Evolutionary conservation across 1,140 invertebrate species (phyloP).

Genomic region (Carposina sasakii): DNA sequence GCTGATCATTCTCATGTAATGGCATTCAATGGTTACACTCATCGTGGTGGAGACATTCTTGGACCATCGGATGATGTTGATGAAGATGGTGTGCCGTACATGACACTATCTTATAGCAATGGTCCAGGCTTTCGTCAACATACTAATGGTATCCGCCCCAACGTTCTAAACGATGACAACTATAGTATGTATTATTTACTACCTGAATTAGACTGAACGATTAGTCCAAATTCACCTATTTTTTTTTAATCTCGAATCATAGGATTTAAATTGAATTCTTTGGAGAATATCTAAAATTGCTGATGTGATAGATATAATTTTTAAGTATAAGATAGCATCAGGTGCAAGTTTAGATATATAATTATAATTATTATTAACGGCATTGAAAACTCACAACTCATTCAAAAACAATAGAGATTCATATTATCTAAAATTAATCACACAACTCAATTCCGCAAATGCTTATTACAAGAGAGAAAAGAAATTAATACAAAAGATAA

Average conservation of each 20-base stretch:
- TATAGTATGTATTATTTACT: conserved; percentile 10
- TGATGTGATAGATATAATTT: too few species aligned
- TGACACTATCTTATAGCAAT: conserved; percentile 80
- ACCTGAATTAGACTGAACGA: too few species aligned
- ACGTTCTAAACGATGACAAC: conserved; percentile 9
- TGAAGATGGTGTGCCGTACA: conserved; percentile 69
- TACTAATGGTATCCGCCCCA: background rate
- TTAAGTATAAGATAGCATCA: too few species aligned
- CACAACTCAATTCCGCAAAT: conserved; percentile 22
- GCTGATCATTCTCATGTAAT: conserved; percentile 84
- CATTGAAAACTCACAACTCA: conserved; percentile 11
- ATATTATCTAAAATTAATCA: background rate
- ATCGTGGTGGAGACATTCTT: conserved; percentile 72
- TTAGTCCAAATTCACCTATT: too few species aligned
- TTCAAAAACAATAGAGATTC: conserved; percentile 21
- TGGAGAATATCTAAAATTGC: too few species aligned
- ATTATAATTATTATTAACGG: too few species aligned
- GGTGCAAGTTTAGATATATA: too few species aligned
- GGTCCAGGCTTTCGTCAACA: conserved; percentile 30
- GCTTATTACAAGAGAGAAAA: conserved; percentile 17
- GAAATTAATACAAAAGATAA: conserved; percentile 2
- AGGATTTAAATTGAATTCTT: too few species aligned
- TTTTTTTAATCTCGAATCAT: too few species aligned
- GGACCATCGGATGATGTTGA: conserved; percentile 38
- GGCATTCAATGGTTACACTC: conserved; percentile 78